Evolutionary conservation across 2,888 invertebrate species (phyloP).

Genomic region (Merodon equestris): DNA sequence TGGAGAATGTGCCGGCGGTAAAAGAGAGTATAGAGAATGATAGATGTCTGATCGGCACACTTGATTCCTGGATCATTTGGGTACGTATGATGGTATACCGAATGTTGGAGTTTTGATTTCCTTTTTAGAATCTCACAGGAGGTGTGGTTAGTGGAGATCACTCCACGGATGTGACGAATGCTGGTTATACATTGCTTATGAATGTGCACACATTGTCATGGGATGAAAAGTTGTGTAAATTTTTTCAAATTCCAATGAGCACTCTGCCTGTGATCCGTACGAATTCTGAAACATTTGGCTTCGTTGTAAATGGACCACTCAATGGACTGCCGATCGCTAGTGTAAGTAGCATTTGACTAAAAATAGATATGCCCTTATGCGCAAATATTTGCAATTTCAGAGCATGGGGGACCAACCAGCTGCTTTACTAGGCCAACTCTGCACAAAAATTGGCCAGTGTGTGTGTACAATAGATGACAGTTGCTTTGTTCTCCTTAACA

Average conservation of each 20-base stretch:
- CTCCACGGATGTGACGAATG: conserved; percentile 97
- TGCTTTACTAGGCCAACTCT: conserved; percentile 94
- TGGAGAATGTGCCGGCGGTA: conserved; percentile 90
- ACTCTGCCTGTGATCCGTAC: conserved; percentile 94
- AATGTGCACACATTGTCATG: conserved; percentile 92
- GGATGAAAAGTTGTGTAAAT: conserved; percentile 92
- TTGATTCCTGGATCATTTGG: conserved; percentile 98
- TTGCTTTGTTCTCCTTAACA: conserved; percentile 96
- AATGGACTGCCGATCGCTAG: conserved; percentile 92
- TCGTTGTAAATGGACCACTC: conserved; percentile 86
- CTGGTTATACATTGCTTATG: conserved; percentile 97
- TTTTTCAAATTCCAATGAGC: conserved; percentile 90
- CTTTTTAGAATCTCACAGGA: conserved; percentile 82
- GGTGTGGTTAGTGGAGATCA: conserved; percentile 84
- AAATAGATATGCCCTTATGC: background rate
- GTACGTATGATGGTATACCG: conserved; percentile 79
- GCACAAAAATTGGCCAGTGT: conserved; percentile 91
- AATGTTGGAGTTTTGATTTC: background rate
- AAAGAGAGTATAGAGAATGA: conserved; percentile 84
- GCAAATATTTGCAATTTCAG: conserved; percentile 79
- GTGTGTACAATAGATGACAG: conserved; percentile 98
- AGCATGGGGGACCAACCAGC: conserved; percentile 97
- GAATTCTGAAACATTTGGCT: conserved; percentile 95
- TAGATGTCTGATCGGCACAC: conserved; percentile 90
- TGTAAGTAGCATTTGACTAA: conserved; percentile 81